Conservation (phyloP, 2,113 vertebrate species). For the Anas platyrhynchos region DNA sequence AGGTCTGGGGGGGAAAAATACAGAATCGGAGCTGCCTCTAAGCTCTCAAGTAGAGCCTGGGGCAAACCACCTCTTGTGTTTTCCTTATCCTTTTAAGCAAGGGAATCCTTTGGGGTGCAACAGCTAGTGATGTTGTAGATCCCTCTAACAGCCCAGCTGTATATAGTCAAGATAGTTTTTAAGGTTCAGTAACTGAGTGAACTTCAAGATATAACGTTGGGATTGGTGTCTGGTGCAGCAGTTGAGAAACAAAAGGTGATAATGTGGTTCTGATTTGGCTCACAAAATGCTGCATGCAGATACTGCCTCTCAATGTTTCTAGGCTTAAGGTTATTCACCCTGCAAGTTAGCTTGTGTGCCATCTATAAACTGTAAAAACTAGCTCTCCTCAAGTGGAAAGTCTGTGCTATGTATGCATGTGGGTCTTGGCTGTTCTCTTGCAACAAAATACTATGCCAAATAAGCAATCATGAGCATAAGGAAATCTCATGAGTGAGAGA, state of each 20-base stretch:
- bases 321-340: background rate
- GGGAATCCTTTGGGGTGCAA: background rate
- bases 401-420: background rate
- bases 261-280: background rate
- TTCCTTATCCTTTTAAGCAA: background rate
- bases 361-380: background rate
- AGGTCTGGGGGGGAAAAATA: background rate
- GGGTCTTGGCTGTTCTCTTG: background rate
- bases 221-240: rapidly evolving
- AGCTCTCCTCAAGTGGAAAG: background rate
- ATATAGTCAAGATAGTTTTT: background rate
- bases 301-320: background rate
- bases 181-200: background rate
- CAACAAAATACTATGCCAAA: background rate
- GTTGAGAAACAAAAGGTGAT: background rate
- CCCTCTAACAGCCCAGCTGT: background rate
- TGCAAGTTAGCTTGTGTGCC: background rate
- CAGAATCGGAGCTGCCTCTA: background rate
- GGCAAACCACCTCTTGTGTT: background rate
- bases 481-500: conserved; percentile 4
- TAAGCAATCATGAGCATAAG: background rate
- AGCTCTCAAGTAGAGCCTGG: background rate
- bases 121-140: background rate
- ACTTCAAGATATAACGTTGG: background rate
- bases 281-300: background rate